A percentile compares a stretch with the other conserved stretches of the same genome.
Conservation (phyloP, 2,888 invertebrate genomes). For the Thera britannica region DNA sequence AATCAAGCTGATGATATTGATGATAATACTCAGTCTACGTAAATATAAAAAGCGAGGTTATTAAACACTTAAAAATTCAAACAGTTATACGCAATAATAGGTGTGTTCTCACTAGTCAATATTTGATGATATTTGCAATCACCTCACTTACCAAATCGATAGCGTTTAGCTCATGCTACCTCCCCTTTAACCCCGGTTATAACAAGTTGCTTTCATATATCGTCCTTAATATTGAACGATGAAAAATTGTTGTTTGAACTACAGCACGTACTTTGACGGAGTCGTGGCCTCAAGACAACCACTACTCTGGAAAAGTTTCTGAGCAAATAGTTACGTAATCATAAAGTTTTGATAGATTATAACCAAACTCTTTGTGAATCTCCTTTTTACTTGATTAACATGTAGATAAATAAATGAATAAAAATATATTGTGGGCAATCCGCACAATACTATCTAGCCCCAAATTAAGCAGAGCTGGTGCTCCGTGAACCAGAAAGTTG, state of each 20-base stretch:
- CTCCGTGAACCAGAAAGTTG: too few relatives aligned
- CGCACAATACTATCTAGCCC: too few relatives aligned
- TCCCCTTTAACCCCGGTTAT: not conserved
- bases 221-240: slow-evolving; percentile 20
- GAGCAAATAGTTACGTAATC: slow-evolving; percentile 3
- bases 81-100: not conserved
- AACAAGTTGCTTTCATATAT: slow-evolving; percentile 25
- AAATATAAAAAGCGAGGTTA: not conserved
- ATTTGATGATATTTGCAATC: not conserved
- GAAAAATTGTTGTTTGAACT: slow-evolving; percentile 34
- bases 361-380: not conserved
- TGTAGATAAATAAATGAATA: too few relatives aligned
- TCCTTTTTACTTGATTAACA: too few relatives aligned
- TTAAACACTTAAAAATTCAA: not conserved
- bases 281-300: slow-evolving; percentile 13
- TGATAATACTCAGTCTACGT: not conserved
- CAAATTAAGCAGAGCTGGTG: too few relatives aligned
- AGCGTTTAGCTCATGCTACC: not conserved
- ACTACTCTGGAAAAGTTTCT: slow-evolving; percentile 15
- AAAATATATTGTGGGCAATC: too few relatives aligned
- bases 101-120: not conserved
- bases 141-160: not conserved
- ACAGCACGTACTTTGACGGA: slow-evolving; percentile 6
- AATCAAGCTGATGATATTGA: too few relatives aligned
- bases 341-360: slow-evolving; percentile 6